These are phyloP conservation scores for Pandemis cinnamomeana DNA, from an alignment of 2,888 invertebrate genomes.

Conservation along the genomic window DNA sequence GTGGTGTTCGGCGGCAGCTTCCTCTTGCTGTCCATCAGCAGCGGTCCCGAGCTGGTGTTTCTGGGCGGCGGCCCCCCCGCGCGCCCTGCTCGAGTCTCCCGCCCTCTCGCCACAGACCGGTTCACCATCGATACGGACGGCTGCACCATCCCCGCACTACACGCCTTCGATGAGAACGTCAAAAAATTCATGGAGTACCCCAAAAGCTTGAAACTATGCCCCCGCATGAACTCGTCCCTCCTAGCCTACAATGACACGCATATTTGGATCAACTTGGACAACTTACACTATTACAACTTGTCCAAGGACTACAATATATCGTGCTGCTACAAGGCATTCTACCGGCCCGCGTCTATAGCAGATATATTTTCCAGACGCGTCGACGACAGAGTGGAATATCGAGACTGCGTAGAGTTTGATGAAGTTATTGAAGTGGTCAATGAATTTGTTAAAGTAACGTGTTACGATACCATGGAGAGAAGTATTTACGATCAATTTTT, in stretches of 20 bases:
- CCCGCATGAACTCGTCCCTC: conserved; percentile 78
- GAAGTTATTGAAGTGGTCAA: conserved; percentile 72
- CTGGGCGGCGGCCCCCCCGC: conserved; percentile 55
- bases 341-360: conserved; percentile 76
- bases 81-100: conserved; percentile 50
- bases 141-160: conserved; percentile 87
- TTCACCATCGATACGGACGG: conserved; percentile 86
- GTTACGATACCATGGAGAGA: conserved; percentile 74
- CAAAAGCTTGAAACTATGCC: conserved; percentile 78
- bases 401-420: conserved; percentile 79
- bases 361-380: conserved; percentile 72
- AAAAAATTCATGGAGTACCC: conserved; percentile 81
- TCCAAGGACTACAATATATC: conserved; percentile 70
- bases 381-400: conserved; percentile 80
- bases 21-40: conserved; percentile 66
- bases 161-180: conserved; percentile 85
- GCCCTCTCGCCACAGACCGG: conserved; percentile 55
- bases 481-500: conserved; percentile 88
- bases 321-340: conserved; percentile 87
- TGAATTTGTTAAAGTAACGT: conserved; percentile 89
- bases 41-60: conserved; percentile 61
- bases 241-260: conserved; percentile 85
- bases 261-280: conserved; percentile 80
- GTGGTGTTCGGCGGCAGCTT: conserved; percentile 68
- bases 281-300: conserved; percentile 79